Conservation (phyloP, 2,797 vertebrate genomes). For the Malurus splendens region DNA sequence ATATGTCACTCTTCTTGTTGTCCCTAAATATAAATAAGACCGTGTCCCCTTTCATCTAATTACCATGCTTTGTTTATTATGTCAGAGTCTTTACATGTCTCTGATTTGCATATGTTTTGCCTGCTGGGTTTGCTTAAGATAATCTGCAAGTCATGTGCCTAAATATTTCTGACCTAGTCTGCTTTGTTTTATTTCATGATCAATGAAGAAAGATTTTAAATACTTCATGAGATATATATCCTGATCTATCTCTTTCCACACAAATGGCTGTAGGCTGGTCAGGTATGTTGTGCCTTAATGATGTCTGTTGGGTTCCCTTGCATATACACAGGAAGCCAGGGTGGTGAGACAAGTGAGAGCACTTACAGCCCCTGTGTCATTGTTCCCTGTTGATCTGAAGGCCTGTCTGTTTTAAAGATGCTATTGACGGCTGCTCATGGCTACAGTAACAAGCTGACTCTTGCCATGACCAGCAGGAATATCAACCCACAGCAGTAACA, state of each 20-base stretch:
- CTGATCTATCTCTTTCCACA: neutral
- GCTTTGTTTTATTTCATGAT: neutral
- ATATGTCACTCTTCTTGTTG: neutral
- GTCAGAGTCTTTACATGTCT: neutral
- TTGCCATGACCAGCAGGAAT: neutral
- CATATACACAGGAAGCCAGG: neutral
- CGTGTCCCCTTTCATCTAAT: neutral
- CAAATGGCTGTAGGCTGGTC: neutral
- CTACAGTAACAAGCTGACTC: neutral
- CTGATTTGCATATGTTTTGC: neutral
- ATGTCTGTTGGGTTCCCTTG: neutral
- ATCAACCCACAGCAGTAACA: neutral
- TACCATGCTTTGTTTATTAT: neutral
- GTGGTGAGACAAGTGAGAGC: neutral
- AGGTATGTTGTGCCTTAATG: neutral
- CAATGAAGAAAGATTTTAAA: neutral
- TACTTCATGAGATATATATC: neutral
- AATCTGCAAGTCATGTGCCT: neutral
- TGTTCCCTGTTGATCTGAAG: neutral
- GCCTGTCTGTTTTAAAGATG: neutral
- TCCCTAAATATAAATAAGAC: neutral
- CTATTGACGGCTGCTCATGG: rapidly evolving
- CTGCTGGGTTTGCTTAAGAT: neutral
- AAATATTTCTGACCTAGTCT: neutral
- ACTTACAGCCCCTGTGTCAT: neutral